These are phyloP conservation scores for Bombylius major DNA, from an alignment of 2,888 invertebrate species.

Conservation along the genomic window DNA sequence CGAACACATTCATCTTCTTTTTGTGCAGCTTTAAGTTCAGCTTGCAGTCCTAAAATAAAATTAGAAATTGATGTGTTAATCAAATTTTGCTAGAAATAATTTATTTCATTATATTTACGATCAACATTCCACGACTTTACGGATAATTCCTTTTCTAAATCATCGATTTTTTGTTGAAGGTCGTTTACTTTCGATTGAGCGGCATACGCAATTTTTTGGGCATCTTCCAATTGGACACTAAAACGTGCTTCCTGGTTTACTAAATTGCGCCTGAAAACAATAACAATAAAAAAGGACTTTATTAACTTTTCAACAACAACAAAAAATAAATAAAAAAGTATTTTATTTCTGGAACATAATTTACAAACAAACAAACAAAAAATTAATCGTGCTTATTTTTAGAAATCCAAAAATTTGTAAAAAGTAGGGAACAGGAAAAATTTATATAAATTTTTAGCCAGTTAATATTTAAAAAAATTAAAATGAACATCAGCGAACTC, in stretches of 20 bases:
- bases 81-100: neutral
- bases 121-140: conserved; percentile 36
- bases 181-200: conserved; percentile 29
- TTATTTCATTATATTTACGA: conserved; percentile 20
- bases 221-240: conserved; percentile 33
- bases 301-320: neutral
- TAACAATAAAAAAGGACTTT: conserved; percentile 10
- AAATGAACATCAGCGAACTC: too few relatives aligned
- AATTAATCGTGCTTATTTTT: too few relatives aligned
- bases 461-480: too few relatives aligned
- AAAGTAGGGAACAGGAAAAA: too few relatives aligned
- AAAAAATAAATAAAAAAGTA: neutral
- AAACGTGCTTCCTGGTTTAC: conserved; percentile 28
- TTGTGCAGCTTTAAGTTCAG: conserved; percentile 32
- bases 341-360: too few relatives aligned
- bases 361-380: too few relatives aligned
- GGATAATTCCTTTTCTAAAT: conserved; percentile 32
- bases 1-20: conserved; percentile 35
- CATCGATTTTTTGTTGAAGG: conserved; percentile 31
- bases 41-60: conserved; percentile 28
- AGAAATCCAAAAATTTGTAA: too few relatives aligned
- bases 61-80: neutral
- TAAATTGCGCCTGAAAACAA: conserved; percentile 31
- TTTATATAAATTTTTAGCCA: too few relatives aligned
- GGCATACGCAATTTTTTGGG: conserved; percentile 28